A percentile compares a stretch with the other conserved stretches of the same genome.
These are phyloP conservation scores for Pristionchus maxplancki DNA, from an alignment of 2,888 invertebrate genomes.

Conservation along the genomic window DNA sequence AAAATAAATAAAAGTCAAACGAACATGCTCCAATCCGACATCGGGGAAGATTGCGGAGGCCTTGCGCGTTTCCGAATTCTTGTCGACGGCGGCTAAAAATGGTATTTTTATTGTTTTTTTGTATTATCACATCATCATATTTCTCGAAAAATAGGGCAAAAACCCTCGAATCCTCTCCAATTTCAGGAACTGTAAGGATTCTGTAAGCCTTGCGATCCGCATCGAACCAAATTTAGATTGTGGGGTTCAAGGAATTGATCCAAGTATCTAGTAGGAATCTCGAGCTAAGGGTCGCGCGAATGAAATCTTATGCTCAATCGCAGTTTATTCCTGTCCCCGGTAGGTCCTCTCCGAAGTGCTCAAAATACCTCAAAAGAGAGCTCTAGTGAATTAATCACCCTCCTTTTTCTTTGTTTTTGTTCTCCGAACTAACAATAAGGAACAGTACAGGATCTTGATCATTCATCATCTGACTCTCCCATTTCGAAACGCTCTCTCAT, in stretches of 20 bases:
- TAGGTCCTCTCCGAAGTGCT: no score
- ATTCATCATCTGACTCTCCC: no score
- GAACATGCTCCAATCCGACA: conserved; percentile 64
- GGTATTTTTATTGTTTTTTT: neutral
- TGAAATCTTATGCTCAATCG: no score
- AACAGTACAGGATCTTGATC: neutral
- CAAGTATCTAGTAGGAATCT: no score
- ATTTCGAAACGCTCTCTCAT: no score
- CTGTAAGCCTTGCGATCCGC: neutral
- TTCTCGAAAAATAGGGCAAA: neutral
- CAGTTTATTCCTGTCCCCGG: no score
- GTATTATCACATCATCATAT: neutral
- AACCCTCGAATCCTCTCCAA: neutral
- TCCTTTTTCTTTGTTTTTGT: neutral
- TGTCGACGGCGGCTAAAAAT: conserved; percentile 67
- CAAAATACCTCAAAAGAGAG: neutral
- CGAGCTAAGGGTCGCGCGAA: no score
- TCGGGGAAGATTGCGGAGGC: conserved; percentile 70
- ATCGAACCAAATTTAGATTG: no score
- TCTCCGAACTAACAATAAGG: neutral
- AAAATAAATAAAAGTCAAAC: no score
- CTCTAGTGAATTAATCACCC: neutral
- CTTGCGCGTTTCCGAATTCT: conserved; percentile 59
- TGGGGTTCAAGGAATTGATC: no score
- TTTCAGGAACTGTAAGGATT: conserved; percentile 2